Evolutionary conservation across 1,140 invertebrate species (phyloP).

Genomic region (Drosophila melanica): DNA sequence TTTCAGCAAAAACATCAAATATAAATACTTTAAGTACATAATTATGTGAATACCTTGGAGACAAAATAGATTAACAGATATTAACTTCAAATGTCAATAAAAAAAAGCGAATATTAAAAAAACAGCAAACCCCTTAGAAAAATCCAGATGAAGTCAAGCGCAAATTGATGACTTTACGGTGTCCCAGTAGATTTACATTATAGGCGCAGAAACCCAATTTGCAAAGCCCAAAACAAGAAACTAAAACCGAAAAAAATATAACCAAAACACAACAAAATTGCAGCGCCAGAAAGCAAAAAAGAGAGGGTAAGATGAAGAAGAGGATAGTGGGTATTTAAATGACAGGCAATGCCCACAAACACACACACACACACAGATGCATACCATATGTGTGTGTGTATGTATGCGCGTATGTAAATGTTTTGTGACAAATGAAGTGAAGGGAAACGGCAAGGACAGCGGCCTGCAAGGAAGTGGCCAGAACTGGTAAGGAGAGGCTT

Average conservation of each 20-base stretch:
- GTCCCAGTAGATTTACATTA: conserved; percentile 48
- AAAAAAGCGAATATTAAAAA: conserved; percentile 7
- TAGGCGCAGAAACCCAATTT: conserved; percentile 54
- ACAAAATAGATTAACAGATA: no score
- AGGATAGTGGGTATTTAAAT: conserved; percentile 25
- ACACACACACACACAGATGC: conserved; percentile 1
- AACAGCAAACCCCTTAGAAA: neutral
- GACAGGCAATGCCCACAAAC: conserved; percentile 20
- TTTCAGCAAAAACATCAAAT: no score
- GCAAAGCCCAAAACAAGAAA: conserved; percentile 4
- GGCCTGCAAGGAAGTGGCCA: conserved; percentile 1
- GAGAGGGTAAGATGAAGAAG: neutral
- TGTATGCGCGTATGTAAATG: conserved; percentile 31
- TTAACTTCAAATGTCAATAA: neutral
- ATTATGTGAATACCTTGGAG: no score
- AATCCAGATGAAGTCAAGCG: conserved; percentile 37
- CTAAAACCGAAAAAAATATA: neutral
- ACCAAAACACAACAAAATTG: neutral
- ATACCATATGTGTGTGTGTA: neutral
- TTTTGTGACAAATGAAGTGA: conserved; percentile 42
- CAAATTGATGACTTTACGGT: conserved; percentile 52
- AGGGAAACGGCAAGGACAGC: conserved; percentile 17
- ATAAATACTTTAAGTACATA: no score
- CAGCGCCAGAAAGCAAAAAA: neutral
- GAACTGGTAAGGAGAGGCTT: neutral